A percentile compares a stretch with the other conserved stretches of the same genome.
Evolutionary conservation across 2,888 invertebrate species (phyloP).

Genomic region (Drosophila barbarae): DNA sequence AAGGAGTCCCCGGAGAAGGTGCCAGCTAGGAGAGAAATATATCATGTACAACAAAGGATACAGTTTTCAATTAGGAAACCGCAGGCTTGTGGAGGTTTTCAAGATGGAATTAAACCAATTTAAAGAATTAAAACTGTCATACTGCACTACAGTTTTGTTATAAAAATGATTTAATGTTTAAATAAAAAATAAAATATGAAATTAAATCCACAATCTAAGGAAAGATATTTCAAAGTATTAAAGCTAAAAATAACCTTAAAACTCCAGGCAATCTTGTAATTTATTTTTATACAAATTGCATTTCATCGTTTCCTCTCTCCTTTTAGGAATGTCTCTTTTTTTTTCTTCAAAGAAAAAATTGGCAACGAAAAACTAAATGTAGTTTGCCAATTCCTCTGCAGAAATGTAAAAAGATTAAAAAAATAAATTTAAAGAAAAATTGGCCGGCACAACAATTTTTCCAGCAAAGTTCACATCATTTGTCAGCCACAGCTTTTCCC

Average conservation of each 20-base stretch:
- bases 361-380: conserved; percentile 45
- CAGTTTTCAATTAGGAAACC: conserved; percentile 28
- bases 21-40: conserved; percentile 15
- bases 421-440: conserved; percentile 41
- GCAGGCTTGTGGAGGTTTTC: not conserved
- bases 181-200: not conserved
- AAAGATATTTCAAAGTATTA: not conserved
- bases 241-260: not conserved
- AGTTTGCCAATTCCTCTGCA: conserved; percentile 51
- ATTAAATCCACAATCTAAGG: too few relatives aligned
- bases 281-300: not conserved
- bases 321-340: not conserved
- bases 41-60: conserved; percentile 17
- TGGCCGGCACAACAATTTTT: conserved; percentile 28
- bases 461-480: conserved; percentile 56
- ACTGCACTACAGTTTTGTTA: not conserved
- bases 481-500: conserved; percentile 52
- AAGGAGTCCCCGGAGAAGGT: conserved; percentile 18
- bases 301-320: not conserved
- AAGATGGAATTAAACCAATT: not conserved
- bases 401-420: conserved; percentile 63
- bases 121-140: not conserved
- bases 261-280: too few relatives aligned
- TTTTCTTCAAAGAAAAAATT: not conserved
- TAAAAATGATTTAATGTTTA: not conserved